Evolutionary conservation across 2,888 invertebrate genomes (phyloP).

Genomic region (Sinhomidia bicolor): DNA sequence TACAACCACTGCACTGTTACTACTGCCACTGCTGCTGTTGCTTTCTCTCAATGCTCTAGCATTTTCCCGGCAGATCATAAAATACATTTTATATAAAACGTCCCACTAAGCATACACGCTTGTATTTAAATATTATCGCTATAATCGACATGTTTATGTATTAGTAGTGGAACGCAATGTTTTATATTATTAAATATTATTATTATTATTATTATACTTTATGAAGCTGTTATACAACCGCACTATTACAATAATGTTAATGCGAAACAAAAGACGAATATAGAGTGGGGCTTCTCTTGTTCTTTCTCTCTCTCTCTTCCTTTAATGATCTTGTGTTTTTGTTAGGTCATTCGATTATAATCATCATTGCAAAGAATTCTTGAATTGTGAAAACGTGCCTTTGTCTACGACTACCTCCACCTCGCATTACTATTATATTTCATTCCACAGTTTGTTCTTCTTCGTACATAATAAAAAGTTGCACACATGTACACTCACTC

Average conservation of each 20-base stretch:
- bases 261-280: neutral
- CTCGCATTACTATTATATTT: neutral
- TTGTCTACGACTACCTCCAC: conserved; percentile 28
- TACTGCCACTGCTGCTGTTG: neutral
- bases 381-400: conserved; percentile 60
- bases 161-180: conserved; percentile 20
- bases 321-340: conserved; percentile 59
- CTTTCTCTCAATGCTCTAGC: neutral
- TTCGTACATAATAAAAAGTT: conserved; percentile 24
- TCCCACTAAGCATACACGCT: neutral
- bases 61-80: neutral
- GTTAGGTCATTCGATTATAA: conserved; percentile 62
- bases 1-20: neutral
- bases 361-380: conserved; percentile 53
- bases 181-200: neutral
- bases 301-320: neutral
- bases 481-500: conserved; percentile 1
- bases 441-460: conserved; percentile 24
- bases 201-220: neutral
- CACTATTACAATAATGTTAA: neutral
- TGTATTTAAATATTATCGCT: neutral
- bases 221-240: neutral
- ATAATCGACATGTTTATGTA: neutral
- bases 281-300: neutral
- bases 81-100: no score